Evolutionary conservation across 2,888 invertebrate species (phyloP).

Genomic region (Pandemis heparana): DNA sequence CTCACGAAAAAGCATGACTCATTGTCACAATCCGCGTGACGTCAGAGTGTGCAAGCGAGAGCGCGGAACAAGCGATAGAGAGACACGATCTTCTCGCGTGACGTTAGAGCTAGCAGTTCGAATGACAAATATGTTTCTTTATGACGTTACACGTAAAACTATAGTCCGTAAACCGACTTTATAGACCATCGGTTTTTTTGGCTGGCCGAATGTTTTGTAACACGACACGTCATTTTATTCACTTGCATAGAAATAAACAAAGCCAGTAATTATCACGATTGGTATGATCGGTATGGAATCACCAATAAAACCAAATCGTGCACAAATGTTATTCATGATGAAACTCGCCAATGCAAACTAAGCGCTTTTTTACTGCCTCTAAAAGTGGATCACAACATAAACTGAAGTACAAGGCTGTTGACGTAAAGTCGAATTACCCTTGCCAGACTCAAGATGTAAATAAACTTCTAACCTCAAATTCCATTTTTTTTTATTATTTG

Average conservation of each 20-base stretch:
- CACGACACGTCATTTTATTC: background rate
- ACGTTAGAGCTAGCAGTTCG: too few relatives aligned
- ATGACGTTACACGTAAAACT: too few relatives aligned
- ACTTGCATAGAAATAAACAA: background rate
- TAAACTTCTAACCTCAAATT: background rate
- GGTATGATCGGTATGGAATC: background rate
- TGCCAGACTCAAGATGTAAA: background rate
- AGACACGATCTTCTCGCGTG: too few relatives aligned
- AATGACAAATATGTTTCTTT: too few relatives aligned
- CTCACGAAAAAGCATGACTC: too few relatives aligned
- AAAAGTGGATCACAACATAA: slow-evolving; percentile 4
- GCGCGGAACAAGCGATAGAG: too few relatives aligned
- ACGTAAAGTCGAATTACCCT: background rate
- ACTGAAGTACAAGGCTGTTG: background rate
- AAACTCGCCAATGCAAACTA: slow-evolving; percentile 3
- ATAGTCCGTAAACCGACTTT: too few relatives aligned
- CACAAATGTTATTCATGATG: slow-evolving; percentile 3
- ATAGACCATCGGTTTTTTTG: too few relatives aligned
- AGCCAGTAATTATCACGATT: background rate
- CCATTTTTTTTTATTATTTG: background rate
- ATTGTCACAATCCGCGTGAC: too few relatives aligned
- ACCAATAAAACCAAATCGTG: background rate
- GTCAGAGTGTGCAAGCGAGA: too few relatives aligned
- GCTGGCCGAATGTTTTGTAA: too few relatives aligned
- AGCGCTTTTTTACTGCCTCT: slow-evolving; percentile 5